Conservation (phyloP, 2,797 vertebrate genomes). For the Strix occidentalis region DNA sequence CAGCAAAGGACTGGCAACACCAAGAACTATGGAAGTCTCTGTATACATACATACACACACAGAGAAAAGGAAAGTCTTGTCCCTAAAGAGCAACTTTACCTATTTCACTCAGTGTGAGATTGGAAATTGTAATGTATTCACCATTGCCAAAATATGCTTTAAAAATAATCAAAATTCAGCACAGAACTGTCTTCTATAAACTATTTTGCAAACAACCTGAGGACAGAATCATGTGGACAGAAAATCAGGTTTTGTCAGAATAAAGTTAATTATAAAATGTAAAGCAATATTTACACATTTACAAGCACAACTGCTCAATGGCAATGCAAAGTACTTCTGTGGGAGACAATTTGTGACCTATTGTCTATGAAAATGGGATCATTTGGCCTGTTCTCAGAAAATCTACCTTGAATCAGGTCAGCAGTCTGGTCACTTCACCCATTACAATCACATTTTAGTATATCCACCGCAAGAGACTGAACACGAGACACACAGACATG, state of each 20-base stretch:
- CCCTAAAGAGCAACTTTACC: background rate
- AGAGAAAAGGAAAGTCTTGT: background rate
- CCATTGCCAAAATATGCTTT: background rate
- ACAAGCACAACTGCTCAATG: background rate
- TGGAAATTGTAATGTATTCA: background rate
- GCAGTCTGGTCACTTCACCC: background rate
- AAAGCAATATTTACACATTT: background rate
- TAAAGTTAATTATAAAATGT: background rate
- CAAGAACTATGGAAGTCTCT: background rate
- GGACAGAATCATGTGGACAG: background rate
- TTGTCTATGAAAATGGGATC: background rate
- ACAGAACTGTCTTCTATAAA: background rate
- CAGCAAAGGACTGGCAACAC: background rate
- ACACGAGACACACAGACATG: background rate
- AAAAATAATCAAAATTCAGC: background rate
- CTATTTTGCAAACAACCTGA: background rate
- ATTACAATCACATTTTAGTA: background rate
- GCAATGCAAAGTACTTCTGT: background rate
- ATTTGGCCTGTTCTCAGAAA: constrained; percentile 4
- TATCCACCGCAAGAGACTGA: background rate
- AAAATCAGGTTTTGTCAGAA: background rate
- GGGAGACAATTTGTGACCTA: background rate
- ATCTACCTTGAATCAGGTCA: background rate
- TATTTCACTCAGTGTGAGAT: background rate
- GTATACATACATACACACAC: background rate